These are phyloP conservation scores for Pantelozetes paolii DNA, from an alignment of 2,888 invertebrate species.

Conservation along the genomic window DNA sequence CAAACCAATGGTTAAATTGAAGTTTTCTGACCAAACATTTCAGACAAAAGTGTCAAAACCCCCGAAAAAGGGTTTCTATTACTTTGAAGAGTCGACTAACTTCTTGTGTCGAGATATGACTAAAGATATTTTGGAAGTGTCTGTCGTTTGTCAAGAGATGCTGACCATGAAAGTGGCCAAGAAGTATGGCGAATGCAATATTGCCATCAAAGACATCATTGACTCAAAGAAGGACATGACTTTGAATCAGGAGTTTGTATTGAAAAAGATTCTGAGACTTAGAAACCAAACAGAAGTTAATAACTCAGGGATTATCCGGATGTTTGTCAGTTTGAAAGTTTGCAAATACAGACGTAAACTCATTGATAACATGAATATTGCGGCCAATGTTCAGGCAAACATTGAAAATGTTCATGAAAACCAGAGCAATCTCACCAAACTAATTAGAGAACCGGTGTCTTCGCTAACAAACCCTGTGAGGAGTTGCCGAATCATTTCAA, in stretches of 20 bases:
- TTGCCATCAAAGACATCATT: not conserved
- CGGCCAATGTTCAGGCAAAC: constrained; percentile 6
- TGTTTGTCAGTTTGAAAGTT: constrained; percentile 1
- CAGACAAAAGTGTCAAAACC: not conserved
- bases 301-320: not conserved
- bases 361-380: constrained; percentile 7
- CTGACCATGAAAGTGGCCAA: not conserved
- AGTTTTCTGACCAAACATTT: not conserved
- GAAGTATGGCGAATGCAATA: not conserved
- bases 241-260: constrained; percentile 2
- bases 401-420: no score
- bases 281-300: not conserved
- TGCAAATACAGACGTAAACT: constrained; percentile 13
- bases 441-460: not conserved
- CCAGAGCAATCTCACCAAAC: not conserved
- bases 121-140: not conserved
- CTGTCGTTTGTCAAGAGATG: constrained; percentile 7
- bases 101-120: not conserved
- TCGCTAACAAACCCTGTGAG: constrained; percentile 2
- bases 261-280: not conserved
- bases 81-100: constrained; percentile 11
- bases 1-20: constrained; percentile 8
- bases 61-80: constrained; percentile 9
- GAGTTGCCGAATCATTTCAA: not conserved
- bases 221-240: not conserved